Evolutionary conservation across 2,113 vertebrate species (phyloP).

Genomic region (Oenanthe oenanthe): DNA sequence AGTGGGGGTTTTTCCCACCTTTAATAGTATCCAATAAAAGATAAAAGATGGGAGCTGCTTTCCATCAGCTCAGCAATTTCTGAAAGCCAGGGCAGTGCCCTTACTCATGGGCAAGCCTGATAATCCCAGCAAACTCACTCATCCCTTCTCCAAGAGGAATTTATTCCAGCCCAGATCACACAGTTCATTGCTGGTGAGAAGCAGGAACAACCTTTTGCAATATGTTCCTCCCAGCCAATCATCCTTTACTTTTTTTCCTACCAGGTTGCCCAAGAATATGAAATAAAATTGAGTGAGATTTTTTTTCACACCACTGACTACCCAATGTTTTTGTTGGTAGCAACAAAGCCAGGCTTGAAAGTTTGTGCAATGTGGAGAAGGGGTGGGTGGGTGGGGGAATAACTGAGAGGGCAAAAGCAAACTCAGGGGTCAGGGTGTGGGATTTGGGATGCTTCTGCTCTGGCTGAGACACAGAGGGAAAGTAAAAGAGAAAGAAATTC

Average conservation of each 20-base stretch:
- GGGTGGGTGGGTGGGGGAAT: background rate
- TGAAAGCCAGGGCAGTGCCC: constrained; percentile 29
- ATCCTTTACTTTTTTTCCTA: background rate
- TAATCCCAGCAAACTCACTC: constrained; percentile 13
- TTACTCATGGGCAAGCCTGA: constrained; percentile 18
- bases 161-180: background rate
- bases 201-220: constrained; percentile 16
- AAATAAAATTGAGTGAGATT: background rate
- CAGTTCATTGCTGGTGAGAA: constrained; percentile 8
- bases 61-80: background rate
- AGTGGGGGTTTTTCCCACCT: background rate
- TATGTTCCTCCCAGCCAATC: background rate
- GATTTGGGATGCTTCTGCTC: background rate
- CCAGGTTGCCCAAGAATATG: background rate
- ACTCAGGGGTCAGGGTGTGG: background rate
- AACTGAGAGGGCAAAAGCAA: background rate
- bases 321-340: background rate
- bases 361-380: background rate
- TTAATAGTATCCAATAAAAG: background rate
- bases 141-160: background rate
- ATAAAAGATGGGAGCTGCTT: background rate
- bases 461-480: background rate
- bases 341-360: background rate
- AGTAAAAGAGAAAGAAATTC: background rate
- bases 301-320: background rate